These are phyloP conservation scores for Spongilla lacustris DNA, from an alignment of 37 sponge, comb jelly and placozoan genomes.

Conservation along the genomic window DNA sequence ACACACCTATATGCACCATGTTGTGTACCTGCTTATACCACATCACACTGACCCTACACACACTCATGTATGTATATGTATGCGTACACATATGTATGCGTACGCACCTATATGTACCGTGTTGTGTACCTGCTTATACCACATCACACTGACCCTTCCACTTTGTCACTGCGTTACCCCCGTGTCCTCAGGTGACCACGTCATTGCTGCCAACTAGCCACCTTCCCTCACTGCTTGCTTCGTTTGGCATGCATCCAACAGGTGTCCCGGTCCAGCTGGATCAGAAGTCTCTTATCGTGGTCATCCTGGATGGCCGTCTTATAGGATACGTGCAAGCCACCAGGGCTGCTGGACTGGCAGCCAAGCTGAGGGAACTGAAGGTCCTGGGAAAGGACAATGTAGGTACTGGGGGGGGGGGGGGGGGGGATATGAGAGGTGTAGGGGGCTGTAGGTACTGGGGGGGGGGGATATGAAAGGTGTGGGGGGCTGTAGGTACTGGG, in stretches of 20 bases:
- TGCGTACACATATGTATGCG: too few species aligned
- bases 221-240: conserved; percentile 48
- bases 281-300: conserved; percentile 6
- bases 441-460: too few species aligned
- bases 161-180: too few species aligned
- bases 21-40: background rate
- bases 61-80: too few species aligned
- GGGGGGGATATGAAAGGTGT: background rate
- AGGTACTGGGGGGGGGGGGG: too few species aligned
- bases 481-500: too few species aligned
- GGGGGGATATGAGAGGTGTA: too few species aligned
- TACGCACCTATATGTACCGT: too few species aligned
- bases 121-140: background rate
- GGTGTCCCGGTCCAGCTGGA: background rate
- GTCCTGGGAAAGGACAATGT: conserved; percentile 64
- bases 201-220: conserved; percentile 15
- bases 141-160: too few species aligned
- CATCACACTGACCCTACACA: too few species aligned
- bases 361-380: conserved; percentile 79
- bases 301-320: conserved; percentile 88
- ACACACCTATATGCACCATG: too few species aligned
- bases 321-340: conserved; percentile 68
- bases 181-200: conserved; percentile 42
- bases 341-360: conserved; percentile 36
- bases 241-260: conserved; percentile 74